Evolutionary conservation across 1,140 invertebrate species (phyloP), one percentile per base, ranked within the genome.

Genomic region (Philopotamus ludificatus): DNA sequence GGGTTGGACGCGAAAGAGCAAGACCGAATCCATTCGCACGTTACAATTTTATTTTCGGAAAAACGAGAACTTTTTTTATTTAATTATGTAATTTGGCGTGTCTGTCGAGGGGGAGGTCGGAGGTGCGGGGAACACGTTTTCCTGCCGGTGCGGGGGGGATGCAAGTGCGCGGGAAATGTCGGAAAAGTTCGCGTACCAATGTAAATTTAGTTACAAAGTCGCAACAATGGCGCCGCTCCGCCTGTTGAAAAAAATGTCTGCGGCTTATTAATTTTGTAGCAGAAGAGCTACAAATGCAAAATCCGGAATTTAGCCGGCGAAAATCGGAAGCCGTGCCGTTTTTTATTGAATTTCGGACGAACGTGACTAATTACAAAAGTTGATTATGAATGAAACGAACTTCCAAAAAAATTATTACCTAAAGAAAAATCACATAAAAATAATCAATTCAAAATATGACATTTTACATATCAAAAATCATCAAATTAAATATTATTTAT

Each of bases 181-280:
- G 55, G 51, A 21, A 68, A 68, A 68, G 49, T 64, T 68, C 45
- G 41, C 50, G 41, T 59, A 41, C 66, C 58, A 58, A 67, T 63
- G 66, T 53, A 68, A 68, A 68, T 68, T 65, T 57, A 68, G 53
- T 68, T 68, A 68, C 50, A 68, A 65, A 68, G 66, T 68, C 61
- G 57, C 62, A 65, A 65, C 62, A 68, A 64, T 65, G 59, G 63
- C 59, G 62, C 62, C 41, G 62, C 62, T 67, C 50, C 50, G 39
- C 41, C n/a, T 23, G 50, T 22, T 50, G 25, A 34, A 66, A 66
- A 66, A 60, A 51, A 54, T 45, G 42, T 18, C 44, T 22, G 42
- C 55, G 45, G 44, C 53, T 67, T 67, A 67, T 67, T 67, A 67
- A 67, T 67, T 67, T 67, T 67, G 23, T 53, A 62, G 34, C 21